Evolutionary conservation across 1,140 invertebrate genomes (phyloP).

Genomic region (Thaumatotibia leucotreta): DNA sequence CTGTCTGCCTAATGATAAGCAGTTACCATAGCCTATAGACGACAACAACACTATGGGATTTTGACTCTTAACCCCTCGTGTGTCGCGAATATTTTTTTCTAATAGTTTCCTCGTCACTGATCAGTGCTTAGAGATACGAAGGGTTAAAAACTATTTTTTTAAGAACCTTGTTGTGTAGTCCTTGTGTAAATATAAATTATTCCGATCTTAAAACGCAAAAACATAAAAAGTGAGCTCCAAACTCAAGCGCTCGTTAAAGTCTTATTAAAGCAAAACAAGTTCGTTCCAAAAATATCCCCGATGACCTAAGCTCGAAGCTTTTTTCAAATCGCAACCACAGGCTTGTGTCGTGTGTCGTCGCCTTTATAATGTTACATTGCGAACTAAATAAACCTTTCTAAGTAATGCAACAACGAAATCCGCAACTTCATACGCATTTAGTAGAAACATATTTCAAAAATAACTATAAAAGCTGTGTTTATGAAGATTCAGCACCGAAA

Average conservation of each 20-base stretch:
- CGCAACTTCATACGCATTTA: neutral
- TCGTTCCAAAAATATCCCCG: neutral
- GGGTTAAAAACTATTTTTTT: no score
- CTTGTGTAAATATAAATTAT: no score
- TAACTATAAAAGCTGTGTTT: neutral
- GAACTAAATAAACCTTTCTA: neutral
- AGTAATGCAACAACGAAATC: neutral
- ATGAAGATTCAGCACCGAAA: no score
- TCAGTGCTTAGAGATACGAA: no score
- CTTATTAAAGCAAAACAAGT: conserved; percentile 1
- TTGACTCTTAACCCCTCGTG: no score
- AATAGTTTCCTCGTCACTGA: no score
- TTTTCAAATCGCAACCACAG: neutral
- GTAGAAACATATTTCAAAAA: neutral
- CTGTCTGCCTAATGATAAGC: no score
- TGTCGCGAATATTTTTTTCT: no score
- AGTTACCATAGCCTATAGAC: no score
- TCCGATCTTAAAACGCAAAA: neutral
- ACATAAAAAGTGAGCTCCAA: neutral
- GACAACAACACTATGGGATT: no score
- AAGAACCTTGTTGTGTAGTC: no score
- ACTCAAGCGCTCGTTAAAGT: neutral
- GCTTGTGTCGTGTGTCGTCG: neutral
- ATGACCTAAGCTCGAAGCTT: neutral
- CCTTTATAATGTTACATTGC: neutral